phyloP scores from a whole-genome alignment of 2,888 invertebrate species.

The Pandemis corylana region DNA sequence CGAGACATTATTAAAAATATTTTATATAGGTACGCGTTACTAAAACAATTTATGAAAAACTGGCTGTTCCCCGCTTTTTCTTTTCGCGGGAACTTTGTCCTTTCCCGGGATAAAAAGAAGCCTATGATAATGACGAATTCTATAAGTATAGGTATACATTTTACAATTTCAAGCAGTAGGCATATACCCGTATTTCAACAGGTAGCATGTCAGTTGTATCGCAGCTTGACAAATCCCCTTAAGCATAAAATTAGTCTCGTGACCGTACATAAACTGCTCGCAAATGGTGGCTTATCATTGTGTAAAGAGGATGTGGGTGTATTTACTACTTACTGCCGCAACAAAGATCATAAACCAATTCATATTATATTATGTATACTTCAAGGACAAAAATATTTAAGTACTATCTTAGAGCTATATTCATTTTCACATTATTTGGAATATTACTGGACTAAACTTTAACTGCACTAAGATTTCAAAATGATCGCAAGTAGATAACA shows the following conservation, averaged over 20 bases:
- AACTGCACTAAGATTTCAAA: no score
- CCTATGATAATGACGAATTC: no score
- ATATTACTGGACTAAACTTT: no score
- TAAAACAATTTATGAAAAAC: no score
- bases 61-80: no score
- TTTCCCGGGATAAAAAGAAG: no score
- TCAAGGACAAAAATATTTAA: neutral
- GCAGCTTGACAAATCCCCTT: constrained; percentile 8
- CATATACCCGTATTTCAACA: neutral
- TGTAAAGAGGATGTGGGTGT: neutral
- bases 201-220: constrained; percentile 12
- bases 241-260: constrained; percentile 23
- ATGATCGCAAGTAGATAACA: neutral
- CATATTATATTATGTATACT: neutral
- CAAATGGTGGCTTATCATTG: constrained; percentile 25
- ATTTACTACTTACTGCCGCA: constrained; percentile 1
- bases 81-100: no score
- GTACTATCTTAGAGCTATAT: no score
- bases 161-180: neutral
- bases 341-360: neutral
- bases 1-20: no score
- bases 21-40: no score
- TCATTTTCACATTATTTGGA: no score
- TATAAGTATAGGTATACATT: no score
- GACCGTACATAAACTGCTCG: constrained; percentile 19